Evolutionary conservation across 2,888 invertebrate species (phyloP), one percentile per base, ranked within the genome.

Genomic region (Lasioglossum pauxillum): DNA sequence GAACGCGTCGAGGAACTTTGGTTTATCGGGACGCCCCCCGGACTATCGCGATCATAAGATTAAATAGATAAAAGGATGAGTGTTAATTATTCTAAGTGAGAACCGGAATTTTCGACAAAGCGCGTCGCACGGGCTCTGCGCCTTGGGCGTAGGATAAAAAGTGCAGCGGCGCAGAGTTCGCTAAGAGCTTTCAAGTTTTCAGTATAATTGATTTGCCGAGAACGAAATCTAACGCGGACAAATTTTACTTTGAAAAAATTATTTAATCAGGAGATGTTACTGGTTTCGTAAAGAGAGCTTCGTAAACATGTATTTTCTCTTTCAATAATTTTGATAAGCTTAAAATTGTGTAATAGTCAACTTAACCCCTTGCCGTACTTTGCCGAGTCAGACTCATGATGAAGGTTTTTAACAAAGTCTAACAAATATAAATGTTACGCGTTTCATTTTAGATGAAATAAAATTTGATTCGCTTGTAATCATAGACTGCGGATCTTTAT

Each of bases 1-100:
- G 64, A 64, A 64, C 64, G 31, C 64, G 31, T 64, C 27, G 16
- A 41, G 53, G 44, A 82, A 79, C 31, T 79, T 75, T 75, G 53
- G 23, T 74, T 79, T 75, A 79, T 79, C 82, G 53, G 41, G 5
- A 64, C 64, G 64, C 67, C 49, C 14, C 1, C 23, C 8, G n/a
- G 23, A 41, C 31, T 67, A 46, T 27, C 64, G 49, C 41, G 19
- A 23, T 31, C 19, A 44, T 60, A 67, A 74, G 31, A 31, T 82
- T 75, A 0, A 35, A 16, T n/a, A 44, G 27, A 75, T 16, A 44
- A 35, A 4, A 49, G 35, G 44, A 14, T n/a, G 46, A 49, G n/a
- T n/a, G 53, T 44, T 35, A 46, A 53, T 69, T 44, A 67, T 12
- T 35, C 41, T n/a, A 27, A 31, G 19, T n/a, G 27, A 53, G 31